These are phyloP conservation scores for Athrips mouffetella DNA, from an alignment of 2,888 invertebrate species.

Conservation along the genomic window DNA sequence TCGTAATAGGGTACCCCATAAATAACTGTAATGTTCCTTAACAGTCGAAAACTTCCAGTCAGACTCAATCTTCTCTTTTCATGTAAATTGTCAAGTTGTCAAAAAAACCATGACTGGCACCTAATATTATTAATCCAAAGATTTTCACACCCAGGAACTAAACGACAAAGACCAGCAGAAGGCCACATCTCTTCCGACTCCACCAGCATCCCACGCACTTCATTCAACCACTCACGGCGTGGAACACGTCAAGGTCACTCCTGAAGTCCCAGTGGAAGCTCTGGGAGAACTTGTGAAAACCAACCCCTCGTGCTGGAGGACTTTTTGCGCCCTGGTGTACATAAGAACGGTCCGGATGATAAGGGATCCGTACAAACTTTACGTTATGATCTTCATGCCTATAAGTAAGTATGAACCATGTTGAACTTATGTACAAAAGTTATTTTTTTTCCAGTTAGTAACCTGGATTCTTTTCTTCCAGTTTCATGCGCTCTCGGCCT, in stretches of 20 bases:
- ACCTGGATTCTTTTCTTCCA: slow-evolving; percentile 35
- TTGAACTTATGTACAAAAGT: background rate
- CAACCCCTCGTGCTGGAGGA: slow-evolving; percentile 80
- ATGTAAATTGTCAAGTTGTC: no score
- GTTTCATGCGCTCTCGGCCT: slow-evolving; percentile 83
- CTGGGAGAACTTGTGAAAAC: slow-evolving; percentile 81
- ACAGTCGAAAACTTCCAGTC: no score
- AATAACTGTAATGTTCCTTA: no score
- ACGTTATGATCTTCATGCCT: slow-evolving; percentile 86
- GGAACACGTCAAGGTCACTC: slow-evolving; percentile 72
- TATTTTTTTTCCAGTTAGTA: background rate
- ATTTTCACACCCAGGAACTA: no score
- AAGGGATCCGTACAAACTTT: slow-evolving; percentile 84
- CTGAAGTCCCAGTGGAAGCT: slow-evolving; percentile 74
- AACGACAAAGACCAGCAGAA: slow-evolving; percentile 67
- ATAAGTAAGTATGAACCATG: slow-evolving; percentile 64
- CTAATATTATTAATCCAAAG: no score
- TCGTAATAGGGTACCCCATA: no score
- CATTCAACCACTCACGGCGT: slow-evolving; percentile 73
- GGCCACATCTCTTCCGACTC: slow-evolving; percentile 59
- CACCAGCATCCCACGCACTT: slow-evolving; percentile 66
- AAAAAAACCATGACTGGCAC: no score
- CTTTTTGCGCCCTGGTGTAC: slow-evolving; percentile 82
- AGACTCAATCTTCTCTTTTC: no score
- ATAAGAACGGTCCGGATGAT: slow-evolving; percentile 82